Conservation (phyloP, 2,888 invertebrate genomes). For the Barypeithes pellucidus region DNA sequence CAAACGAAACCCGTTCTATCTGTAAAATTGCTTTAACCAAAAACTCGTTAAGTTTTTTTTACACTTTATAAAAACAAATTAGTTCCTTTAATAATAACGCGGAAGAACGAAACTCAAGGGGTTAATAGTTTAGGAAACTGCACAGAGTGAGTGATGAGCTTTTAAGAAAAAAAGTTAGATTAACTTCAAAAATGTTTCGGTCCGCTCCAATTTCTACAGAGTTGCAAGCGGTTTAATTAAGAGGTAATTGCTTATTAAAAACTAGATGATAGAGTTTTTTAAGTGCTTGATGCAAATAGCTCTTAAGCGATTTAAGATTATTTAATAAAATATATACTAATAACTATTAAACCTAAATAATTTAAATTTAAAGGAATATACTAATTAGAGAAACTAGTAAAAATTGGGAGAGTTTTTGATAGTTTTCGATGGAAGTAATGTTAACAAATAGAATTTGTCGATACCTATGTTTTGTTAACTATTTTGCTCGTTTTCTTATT, state of each 20-base stretch:
- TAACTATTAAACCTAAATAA: not conserved
- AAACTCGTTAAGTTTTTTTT: constrained; percentile 24
- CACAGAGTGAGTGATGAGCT: constrained; percentile 30
- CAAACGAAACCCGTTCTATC: not conserved
- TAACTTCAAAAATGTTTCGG: constrained; percentile 30
- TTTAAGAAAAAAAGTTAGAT: constrained; percentile 29
- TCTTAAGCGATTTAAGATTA: not conserved
- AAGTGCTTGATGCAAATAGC: not conserved
- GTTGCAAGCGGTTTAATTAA: constrained; percentile 36
- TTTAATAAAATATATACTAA: not conserved
- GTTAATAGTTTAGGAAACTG: constrained; percentile 23
- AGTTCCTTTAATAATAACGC: constrained; percentile 18
- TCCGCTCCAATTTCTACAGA: constrained; percentile 20
- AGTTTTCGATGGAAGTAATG: no score
- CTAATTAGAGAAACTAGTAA: no score
- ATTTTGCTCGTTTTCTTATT: no score
- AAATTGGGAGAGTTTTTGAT: no score
- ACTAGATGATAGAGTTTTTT: constrained; percentile 20
- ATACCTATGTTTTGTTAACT: no score
- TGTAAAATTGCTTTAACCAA: not conserved
- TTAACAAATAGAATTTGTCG: no score
- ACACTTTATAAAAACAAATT: constrained; percentile 19
- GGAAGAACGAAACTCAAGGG: constrained; percentile 16
- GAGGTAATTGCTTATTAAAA: constrained; percentile 37
- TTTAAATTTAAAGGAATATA: no score